Conservation (phyloP, 2,113 vertebrate genomes). For the Picathartes gymnocephalus region DNA sequence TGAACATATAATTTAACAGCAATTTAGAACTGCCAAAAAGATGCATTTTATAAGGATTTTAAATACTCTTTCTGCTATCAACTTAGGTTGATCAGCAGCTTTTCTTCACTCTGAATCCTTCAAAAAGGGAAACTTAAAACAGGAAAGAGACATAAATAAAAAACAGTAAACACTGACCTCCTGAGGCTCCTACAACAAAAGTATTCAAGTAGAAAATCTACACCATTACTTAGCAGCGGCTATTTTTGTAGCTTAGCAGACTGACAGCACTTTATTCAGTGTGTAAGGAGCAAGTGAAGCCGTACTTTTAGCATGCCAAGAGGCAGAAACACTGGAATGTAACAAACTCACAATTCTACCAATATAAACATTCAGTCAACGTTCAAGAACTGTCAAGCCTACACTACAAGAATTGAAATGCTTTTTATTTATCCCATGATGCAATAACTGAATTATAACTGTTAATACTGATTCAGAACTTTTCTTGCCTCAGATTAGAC, state of each 20-base stretch:
- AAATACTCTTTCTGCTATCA: background rate
- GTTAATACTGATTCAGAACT: conserved; percentile 58
- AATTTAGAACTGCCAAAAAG: background rate
- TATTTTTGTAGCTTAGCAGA: conserved; percentile 84
- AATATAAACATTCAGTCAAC: conserved; percentile 75
- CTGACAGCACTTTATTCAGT: conserved; percentile 77
- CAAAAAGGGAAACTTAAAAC: background rate
- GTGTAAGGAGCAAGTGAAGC: conserved; percentile 76
- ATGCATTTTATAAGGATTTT: background rate
- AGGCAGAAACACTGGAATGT: conserved; percentile 90
- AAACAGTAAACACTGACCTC: background rate
- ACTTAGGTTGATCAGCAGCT: background rate
- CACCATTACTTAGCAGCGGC: conserved; percentile 86
- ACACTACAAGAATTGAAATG: conserved; percentile 70
- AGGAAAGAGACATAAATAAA: background rate
- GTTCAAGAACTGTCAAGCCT: conserved; percentile 74
- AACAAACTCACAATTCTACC: conserved; percentile 76
- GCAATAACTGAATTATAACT: conserved; percentile 64
- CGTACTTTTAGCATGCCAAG: conserved; percentile 80
- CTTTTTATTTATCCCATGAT: conserved; percentile 88
- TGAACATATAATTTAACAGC: background rate
- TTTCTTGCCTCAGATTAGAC: conserved; percentile 61
- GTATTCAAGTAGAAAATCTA: conserved; percentile 94
- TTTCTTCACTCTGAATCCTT: background rate
- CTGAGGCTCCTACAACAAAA: conserved; percentile 88